Evolutionary conservation across 2,888 invertebrate species (phyloP).

Genomic region (Harpalus rufipes): DNA sequence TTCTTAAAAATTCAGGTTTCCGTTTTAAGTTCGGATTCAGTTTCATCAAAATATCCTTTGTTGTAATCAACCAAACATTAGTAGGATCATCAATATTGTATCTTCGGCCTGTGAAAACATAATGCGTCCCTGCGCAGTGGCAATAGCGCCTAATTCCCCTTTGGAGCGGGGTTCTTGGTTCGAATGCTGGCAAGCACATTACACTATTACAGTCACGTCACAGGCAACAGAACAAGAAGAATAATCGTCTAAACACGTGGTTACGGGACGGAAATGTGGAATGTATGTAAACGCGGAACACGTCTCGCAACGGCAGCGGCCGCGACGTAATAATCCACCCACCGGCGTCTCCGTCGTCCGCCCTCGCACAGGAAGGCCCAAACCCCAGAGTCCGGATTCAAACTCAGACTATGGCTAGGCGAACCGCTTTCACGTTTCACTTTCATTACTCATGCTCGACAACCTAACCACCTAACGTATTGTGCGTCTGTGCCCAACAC

Average conservation of each 20-base stretch:
- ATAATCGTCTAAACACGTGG: slow-evolving; percentile 73
- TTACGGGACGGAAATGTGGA: slow-evolving; percentile 70
- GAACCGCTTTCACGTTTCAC: background rate
- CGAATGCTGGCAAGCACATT: slow-evolving; percentile 71
- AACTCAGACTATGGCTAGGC: background rate
- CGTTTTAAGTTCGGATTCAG: too few species aligned
- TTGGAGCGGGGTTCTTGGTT: slow-evolving; percentile 61
- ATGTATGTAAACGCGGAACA: slow-evolving; percentile 68
- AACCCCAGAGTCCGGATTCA: background rate
- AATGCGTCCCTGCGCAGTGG: background rate
- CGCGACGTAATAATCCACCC: slow-evolving; percentile 67
- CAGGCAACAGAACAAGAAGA: slow-evolving; percentile 72
- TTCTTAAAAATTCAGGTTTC: too few species aligned
- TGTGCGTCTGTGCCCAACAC: background rate
- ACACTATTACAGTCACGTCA: slow-evolving; percentile 73
- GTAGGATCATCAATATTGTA: too few species aligned
- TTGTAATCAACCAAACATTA: too few species aligned
- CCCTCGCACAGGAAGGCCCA: background rate
- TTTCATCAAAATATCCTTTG: too few species aligned
- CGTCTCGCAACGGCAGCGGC: slow-evolving; percentile 32
- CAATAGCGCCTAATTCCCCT: slow-evolving; percentile 69
- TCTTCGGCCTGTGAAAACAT: too few species aligned
- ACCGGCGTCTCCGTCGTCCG: slow-evolving; percentile 62
- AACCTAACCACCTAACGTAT: background rate
- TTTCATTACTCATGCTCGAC: slow-evolving; percentile 27